A percentile compares a stretch with the other conserved stretches of the same genome.
Conservation (phyloP, 2,113 vertebrate genomes). For the Lophotis ruficrista region DNA sequence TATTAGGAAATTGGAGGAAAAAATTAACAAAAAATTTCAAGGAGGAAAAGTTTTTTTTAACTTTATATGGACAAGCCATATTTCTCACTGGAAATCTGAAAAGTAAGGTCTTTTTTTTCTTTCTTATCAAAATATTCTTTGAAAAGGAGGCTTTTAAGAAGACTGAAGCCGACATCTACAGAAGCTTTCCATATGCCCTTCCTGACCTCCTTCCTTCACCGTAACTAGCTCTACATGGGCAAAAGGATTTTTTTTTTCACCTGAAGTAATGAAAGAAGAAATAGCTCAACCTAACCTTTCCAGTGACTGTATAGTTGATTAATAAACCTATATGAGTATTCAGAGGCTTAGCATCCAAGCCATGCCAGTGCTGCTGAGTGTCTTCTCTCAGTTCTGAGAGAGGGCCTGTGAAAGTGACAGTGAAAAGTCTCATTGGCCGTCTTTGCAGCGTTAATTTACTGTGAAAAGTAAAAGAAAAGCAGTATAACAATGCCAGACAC, state of each 20-base stretch:
- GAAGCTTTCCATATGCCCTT: background rate
- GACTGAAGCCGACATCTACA: fast-evolving
- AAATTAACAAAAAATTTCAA: background rate
- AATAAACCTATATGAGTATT: background rate
- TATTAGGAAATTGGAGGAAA: background rate
- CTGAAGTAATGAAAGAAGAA: background rate
- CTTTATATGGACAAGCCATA: background rate
- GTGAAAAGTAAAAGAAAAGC: background rate
- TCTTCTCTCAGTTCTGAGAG: background rate
- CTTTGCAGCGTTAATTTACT: background rate
- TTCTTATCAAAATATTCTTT: background rate
- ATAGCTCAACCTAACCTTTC: background rate
- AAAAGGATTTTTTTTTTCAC: background rate
- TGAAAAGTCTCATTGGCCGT: background rate
- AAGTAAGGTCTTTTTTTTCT: background rate
- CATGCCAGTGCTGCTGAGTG: background rate
- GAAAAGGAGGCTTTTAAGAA: background rate
- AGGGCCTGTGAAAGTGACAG: background rate
- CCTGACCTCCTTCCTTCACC: background rate
- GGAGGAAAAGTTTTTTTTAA: background rate
- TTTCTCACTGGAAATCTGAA: background rate
- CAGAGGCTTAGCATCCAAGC: background rate
- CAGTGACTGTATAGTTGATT: background rate
- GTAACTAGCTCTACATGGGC: background rate
- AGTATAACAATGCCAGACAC: background rate